Evolutionary conservation across 1,140 invertebrate species (phyloP).

Genomic region (Papilio polyxenes): DNA sequence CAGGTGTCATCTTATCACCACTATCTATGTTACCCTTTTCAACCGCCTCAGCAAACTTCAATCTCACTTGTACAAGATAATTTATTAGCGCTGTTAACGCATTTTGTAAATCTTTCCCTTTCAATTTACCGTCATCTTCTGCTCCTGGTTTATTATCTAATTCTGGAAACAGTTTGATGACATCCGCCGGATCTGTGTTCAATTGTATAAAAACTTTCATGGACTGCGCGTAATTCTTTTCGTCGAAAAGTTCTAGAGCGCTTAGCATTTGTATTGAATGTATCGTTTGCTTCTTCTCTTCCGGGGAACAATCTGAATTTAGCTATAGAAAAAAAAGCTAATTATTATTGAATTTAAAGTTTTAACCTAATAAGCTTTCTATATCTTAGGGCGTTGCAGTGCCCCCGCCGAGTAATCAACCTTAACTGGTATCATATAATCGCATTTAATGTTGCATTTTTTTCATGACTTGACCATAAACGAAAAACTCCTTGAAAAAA

Average conservation of each 20-base stretch:
- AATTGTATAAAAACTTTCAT: conserved; percentile 95
- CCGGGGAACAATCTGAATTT: conserved; percentile 89
- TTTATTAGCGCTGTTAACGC: conserved; percentile 94
- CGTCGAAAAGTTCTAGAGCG: conserved; percentile 94
- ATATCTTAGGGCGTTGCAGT: too few relatives aligned
- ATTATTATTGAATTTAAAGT: neutral
- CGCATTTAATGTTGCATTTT: too few relatives aligned
- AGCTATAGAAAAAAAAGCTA: conserved; percentile 80
- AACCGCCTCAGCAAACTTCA: conserved; percentile 73
- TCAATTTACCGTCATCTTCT: conserved; percentile 81
- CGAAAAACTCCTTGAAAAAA: too few relatives aligned
- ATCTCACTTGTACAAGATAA: conserved; percentile 90
- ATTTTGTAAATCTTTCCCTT: conserved; percentile 92
- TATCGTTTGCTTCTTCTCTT: conserved; percentile 90
- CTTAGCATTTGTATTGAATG: conserved; percentile 94
- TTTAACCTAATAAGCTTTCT: too few relatives aligned
- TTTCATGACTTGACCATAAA: too few relatives aligned
- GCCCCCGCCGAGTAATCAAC: too few relatives aligned
- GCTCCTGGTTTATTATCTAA: conserved; percentile 84
- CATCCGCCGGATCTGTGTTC: conserved; percentile 95
- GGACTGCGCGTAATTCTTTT: conserved; percentile 92
- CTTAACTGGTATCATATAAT: too few relatives aligned
- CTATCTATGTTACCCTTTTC: conserved; percentile 63
- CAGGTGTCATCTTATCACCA: conserved; percentile 46
- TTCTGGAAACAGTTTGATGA: conserved; percentile 96